Percentiles rank a stretch among this genome's conserved stretches.
Evolutionary conservation across 2,797 vertebrate species (phyloP).

Genomic region (Chanos chanos): DNA sequence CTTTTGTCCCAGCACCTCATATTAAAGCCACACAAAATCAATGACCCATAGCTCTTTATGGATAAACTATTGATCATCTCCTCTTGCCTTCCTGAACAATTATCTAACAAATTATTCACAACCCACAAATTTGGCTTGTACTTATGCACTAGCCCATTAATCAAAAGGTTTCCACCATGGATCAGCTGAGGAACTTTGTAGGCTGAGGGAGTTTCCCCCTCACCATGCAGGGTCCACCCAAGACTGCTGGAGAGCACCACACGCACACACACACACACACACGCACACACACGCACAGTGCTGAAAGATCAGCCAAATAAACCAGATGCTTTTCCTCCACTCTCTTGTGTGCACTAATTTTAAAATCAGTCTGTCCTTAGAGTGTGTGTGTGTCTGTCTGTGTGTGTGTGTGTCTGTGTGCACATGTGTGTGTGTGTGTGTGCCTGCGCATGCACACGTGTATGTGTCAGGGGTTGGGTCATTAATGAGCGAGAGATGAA

Average conservation of each 20-base stretch:
- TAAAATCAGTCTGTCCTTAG: neutral
- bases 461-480: too few species aligned
- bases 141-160: slow-evolving; percentile 9
- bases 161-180: too few species aligned
- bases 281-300: neutral
- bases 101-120: slow-evolving; percentile 41
- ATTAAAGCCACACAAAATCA: slow-evolving; percentile 31
- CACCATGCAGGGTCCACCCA: neutral
- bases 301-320: neutral
- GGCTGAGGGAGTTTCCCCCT: neutral
- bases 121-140: slow-evolving; percentile 25
- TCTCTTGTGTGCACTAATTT: neutral
- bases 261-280: neutral
- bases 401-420: neutral
- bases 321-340: slow-evolving; percentile 6
- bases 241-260: neutral
- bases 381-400: slow-evolving; percentile 37
- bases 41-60: slow-evolving; percentile 19
- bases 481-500: slow-evolving; percentile 28
- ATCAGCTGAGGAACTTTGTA: too few species aligned
- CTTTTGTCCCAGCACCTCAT: slow-evolving; percentile 4
- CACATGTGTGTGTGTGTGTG: slow-evolving; percentile 35
- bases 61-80: slow-evolving; percentile 34
- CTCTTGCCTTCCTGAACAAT: slow-evolving; percentile 27
- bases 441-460: slow-evolving; percentile 26